Base-by-base conservation (phyloP, 2,797 vertebrate species). In the Coranthus polyacanthus region DNA sequence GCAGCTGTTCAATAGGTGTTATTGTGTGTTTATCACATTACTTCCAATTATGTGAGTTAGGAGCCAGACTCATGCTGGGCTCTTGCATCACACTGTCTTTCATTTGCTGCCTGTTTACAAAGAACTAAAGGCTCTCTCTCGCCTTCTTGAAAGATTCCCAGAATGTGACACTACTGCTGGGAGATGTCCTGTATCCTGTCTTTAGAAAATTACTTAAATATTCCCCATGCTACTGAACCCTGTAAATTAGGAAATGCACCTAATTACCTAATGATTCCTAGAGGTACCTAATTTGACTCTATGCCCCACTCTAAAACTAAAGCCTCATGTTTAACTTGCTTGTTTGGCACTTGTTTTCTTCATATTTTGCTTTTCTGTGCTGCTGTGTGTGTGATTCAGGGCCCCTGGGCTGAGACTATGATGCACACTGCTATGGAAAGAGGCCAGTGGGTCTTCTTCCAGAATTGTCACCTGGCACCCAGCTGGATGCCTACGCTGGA, bases 371-470 rank as follows among this genome's bases (percentile, higher is more conserved):
- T 39, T 59, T 47, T 34, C 16, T 61, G 39, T 47, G 21, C 41
- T 64, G 17, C 10, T 70, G 20, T 34, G 20, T 73, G 37, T 54
- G 16, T 70, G 46, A 62, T 55, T 69, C 75, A 97, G 97, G 96
- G 96, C 2, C 95, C 96, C 24, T 88, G 86, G 55, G 96, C 96
- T 24, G 96, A 98, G 87, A 87, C 85, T 55, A 90, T 98, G 96
- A 94, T 98, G 95, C 89, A 68, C 7, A 88, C 58, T 60, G 95
- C 96, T 47, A 95, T 97, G 94, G 93, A 97, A 49, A 93, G 81
- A 62, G 97, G 97, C 62, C 95, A 95, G n/a, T 98, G 97, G 97
- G 94, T 97, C 59, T 97, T 98, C 91, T 96, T 98, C 79, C 97
- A 98, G 91, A 98, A 98, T 86, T 98, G 97, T 84, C 97, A 98